A percentile compares a stretch with the other conserved stretches of the same genome.
Conservation (phyloP, 2,797 vertebrate species). For the Salarias fasciatus region DNA sequence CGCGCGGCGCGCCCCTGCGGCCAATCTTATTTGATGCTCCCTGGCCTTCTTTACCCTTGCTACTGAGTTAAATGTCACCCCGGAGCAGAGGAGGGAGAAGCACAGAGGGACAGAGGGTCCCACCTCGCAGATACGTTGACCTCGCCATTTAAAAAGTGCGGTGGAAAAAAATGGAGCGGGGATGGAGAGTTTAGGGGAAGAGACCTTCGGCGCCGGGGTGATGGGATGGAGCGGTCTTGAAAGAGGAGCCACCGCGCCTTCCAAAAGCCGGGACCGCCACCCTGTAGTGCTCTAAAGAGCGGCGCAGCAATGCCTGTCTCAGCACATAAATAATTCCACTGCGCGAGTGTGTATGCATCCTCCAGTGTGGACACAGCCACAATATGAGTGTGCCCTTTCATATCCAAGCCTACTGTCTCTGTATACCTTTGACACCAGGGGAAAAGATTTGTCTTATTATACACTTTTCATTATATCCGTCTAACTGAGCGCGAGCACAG, state of each 20-base stretch:
- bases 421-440: not conserved
- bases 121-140: slow-evolving; percentile 36
- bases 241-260: slow-evolving; percentile 65
- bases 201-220: slow-evolving; percentile 61
- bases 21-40: slow-evolving; percentile 61
- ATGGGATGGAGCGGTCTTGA: slow-evolving; percentile 60
- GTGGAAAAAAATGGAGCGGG: slow-evolving; percentile 22
- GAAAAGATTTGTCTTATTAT: slow-evolving; percentile 11
- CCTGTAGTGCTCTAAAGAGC: slow-evolving; percentile 73
- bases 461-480: slow-evolving; percentile 4
- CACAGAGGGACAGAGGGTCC: slow-evolving; percentile 38
- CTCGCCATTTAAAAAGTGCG: slow-evolving; percentile 55
- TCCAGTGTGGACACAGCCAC: slow-evolving; percentile 25
- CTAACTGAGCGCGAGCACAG: no score
- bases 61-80: slow-evolving; percentile 72
- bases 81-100: slow-evolving; percentile 47
- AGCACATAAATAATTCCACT: slow-evolving; percentile 75
- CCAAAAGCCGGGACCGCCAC: slow-evolving; percentile 52
- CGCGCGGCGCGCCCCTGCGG: slow-evolving; percentile 54
- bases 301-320: slow-evolving; percentile 70
- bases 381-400: slow-evolving; percentile 22
- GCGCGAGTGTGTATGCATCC: slow-evolving; percentile 39
- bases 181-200: slow-evolving; percentile 31
- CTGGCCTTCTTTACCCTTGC: slow-evolving; percentile 52
- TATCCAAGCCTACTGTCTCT: slow-evolving; percentile 4